Percentiles rank a stretch among this genome's conserved stretches.
These are phyloP conservation scores for Temnothorax curvispinosus DNA, from an alignment of 1,140 invertebrate genomes.

Conservation along the genomic window DNA sequence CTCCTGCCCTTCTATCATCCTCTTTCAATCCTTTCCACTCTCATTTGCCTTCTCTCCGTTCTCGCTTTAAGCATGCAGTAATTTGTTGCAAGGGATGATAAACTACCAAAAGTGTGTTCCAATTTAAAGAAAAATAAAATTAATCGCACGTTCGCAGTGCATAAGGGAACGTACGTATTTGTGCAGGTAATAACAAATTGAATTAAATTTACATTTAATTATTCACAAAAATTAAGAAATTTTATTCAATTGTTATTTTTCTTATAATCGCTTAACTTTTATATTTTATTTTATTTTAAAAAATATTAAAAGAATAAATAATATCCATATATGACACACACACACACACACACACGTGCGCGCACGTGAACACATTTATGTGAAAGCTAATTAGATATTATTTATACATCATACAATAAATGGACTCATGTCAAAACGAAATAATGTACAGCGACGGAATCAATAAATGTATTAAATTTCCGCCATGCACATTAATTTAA, in stretches of 20 bases:
- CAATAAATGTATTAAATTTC: slow-evolving; percentile 38
- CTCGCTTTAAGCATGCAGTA: slow-evolving; percentile 14
- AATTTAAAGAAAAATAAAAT: slow-evolving; percentile 39
- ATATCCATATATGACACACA: neutral
- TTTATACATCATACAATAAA: slow-evolving; percentile 5
- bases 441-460: slow-evolving; percentile 25
- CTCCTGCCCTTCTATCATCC: slow-evolving; percentile 22
- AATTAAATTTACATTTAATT: slow-evolving; percentile 4
- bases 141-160: neutral
- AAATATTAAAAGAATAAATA: neutral
- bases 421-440: slow-evolving; percentile 14
- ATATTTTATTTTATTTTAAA: neutral
- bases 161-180: neutral
- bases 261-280: neutral
- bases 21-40: slow-evolving; percentile 16
- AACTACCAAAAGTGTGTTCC: slow-evolving; percentile 18
- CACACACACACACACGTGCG: neutral
- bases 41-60: slow-evolving; percentile 26
- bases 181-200: neutral
- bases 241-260: neutral
- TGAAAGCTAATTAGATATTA: neutral
- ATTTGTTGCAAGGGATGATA: slow-evolving; percentile 42
- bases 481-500: slow-evolving; percentile 31
- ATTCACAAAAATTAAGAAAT: neutral
- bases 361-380: too few relatives aligned